Evolutionary conservation across 2,113 vertebrate species (phyloP), one percentile per base, ranked within the genome.

Genomic region (Nothobranchius furzeri): DNA sequence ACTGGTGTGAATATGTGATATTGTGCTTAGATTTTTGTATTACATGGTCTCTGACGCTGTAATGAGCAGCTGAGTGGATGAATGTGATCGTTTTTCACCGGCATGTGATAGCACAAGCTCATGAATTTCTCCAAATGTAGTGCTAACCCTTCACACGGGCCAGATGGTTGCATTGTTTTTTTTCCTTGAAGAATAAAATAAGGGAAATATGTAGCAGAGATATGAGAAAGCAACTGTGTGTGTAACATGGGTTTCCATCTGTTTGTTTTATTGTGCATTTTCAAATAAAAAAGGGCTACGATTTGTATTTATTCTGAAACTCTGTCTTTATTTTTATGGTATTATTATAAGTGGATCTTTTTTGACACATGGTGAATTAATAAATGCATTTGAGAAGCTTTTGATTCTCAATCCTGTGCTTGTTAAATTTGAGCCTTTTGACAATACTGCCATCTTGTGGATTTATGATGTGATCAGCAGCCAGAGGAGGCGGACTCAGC

Each of bases 141-240:
- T 88, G 75, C 73, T 73, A 80, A 70, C 63, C 76, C 73, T 68
- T 73, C 64, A 74, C 56, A 76, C 54, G 71, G 82, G 82, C 51
- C 73, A 76, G 76, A 75, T 68, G 77, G 64, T 63, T 65, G 65
- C 84, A 48, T 73, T 81, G 42, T 56, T 59, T 69, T 59, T 45
- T 60, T 58, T 66, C 48, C 60, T 60, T 48, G 13, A 57, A 24
- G 37, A 17, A 20, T 71, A 70, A 67, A 59, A 67, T 71, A 52
- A 70, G 63, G 76, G 51, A 81, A 70, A 85, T 75, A 89, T 91
- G 90, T 91, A 91, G 87, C 90, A 91, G 81, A 82, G 77, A 74
- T 60, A 78, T 58, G 76, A 84, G 84, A 68, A 81, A 85, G 86
- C 88, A 85, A 91, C 83, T 79, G 78, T 49, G 83, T 49, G 83